Conservation (phyloP, 2,888 invertebrate genomes). For the Pteria penguin region DNA sequence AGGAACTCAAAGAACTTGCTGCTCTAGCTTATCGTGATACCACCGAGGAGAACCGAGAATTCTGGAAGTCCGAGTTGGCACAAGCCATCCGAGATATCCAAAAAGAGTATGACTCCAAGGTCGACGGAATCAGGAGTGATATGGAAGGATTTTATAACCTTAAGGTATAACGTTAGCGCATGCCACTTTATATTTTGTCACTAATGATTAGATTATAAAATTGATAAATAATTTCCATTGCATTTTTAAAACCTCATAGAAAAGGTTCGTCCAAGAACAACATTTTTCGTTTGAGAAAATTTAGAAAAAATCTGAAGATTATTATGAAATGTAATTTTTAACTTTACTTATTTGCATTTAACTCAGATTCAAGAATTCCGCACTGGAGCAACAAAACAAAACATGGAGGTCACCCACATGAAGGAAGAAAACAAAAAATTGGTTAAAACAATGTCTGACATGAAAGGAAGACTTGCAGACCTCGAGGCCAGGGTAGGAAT, state of each 20-base stretch:
- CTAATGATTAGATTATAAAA: neutral
- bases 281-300: neutral
- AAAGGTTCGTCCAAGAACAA: too few relatives aligned
- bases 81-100: constrained; percentile 82
- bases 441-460: constrained; percentile 79
- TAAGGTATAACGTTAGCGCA: too few relatives aligned
- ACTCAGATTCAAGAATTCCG: constrained; percentile 81
- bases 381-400: constrained; percentile 80
- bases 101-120: constrained; percentile 81
- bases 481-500: constrained; percentile 81
- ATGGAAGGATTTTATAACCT: constrained; percentile 82
- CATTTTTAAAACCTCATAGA: neutral
- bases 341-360: neutral
- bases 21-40: constrained; percentile 82
- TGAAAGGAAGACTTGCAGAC: constrained; percentile 81
- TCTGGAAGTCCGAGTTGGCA: constrained; percentile 82
- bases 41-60: constrained; percentile 82
- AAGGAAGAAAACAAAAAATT: constrained; percentile 81
- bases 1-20: constrained; percentile 82
- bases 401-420: constrained; percentile 81
- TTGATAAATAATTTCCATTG: neutral
- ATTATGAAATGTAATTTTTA: neutral
- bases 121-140: constrained; percentile 80
- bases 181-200: too few relatives aligned
- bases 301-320: neutral